These are phyloP conservation scores for Anniella stebbinsi DNA, from an alignment of 2,797 vertebrate species.

Conservation along the genomic window DNA sequence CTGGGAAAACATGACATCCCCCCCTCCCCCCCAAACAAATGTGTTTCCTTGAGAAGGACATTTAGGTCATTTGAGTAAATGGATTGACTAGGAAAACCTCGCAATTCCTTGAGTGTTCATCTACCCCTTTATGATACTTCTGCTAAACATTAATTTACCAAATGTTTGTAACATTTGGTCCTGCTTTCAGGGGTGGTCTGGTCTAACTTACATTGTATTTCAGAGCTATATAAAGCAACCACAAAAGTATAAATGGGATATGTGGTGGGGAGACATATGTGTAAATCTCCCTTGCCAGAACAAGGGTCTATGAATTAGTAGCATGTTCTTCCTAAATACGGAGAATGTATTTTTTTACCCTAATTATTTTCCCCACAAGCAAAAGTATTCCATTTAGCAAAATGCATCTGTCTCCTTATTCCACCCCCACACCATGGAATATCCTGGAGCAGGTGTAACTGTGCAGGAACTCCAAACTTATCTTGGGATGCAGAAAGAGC, in stretches of 20 bases:
- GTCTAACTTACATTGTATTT: slow-evolving; percentile 64
- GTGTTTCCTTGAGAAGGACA: too few relatives aligned
- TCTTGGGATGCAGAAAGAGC: background rate
- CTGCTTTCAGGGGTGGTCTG: slow-evolving; percentile 49
- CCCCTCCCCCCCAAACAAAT: too few relatives aligned
- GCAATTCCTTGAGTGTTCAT: background rate
- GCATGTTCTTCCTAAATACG: slow-evolving; percentile 77
- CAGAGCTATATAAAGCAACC: slow-evolving; percentile 70
- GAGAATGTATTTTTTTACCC: slow-evolving; percentile 70
- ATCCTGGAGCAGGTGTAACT: background rate
- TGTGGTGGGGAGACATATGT: slow-evolving; percentile 79
- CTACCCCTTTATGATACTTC: slow-evolving; percentile 19
- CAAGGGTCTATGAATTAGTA: slow-evolving; percentile 79
- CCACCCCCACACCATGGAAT: background rate
- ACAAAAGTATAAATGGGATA: slow-evolving; percentile 72
- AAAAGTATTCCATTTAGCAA: slow-evolving; percentile 73
- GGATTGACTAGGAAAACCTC: background rate
- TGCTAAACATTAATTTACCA: slow-evolving; percentile 56
- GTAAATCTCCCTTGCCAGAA: slow-evolving; percentile 75
- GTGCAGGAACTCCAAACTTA: rapidly evolving
- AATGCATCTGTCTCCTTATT: slow-evolving; percentile 66
- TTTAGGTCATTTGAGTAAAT: too few relatives aligned
- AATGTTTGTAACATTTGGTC: slow-evolving; percentile 44
- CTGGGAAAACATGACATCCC: background rate
- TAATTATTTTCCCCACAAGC: slow-evolving; percentile 79